A percentile compares a stretch with the other conserved stretches of the same genome.
These are phyloP conservation scores for Dryadula phaetusa DNA, from an alignment of 2,888 invertebrate genomes.

Conservation along the genomic window DNA sequence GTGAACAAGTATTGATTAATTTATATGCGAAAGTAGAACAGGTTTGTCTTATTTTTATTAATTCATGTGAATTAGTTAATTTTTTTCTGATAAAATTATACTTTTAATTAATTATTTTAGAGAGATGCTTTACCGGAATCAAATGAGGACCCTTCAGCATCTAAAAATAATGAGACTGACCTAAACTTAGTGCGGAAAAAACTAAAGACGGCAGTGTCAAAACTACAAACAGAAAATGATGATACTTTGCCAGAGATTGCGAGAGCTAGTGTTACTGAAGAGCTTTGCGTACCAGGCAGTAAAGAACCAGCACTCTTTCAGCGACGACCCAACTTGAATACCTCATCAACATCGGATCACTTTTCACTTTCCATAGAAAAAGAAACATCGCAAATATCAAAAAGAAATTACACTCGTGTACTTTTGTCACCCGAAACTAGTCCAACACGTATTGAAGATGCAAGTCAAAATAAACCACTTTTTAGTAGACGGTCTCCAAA, in stretches of 20 bases:
- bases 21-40: constrained; percentile 87
- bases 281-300: constrained; percentile 65
- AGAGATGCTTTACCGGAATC: constrained; percentile 57
- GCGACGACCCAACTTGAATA: constrained; percentile 64
- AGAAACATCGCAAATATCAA: constrained; percentile 49
- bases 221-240: constrained; percentile 52
- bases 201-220: constrained; percentile 60
- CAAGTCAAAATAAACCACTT: constrained; percentile 55
- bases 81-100: constrained; percentile 1
- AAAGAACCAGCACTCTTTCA: constrained; percentile 77
- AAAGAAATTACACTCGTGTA: constrained; percentile 70
- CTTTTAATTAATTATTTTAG: constrained; percentile 55
- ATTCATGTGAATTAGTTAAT: constrained; percentile 2
- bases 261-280: constrained; percentile 64
- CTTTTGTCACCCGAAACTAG: constrained; percentile 69
- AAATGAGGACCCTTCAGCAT: constrained; percentile 43
- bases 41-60: constrained; percentile 63
- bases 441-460: constrained; percentile 45
- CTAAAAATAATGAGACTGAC: constrained; percentile 51
- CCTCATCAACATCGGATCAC: constrained; percentile 49
- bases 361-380: constrained; percentile 35
- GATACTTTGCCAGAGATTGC: constrained; percentile 74
- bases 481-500: constrained; percentile 62
- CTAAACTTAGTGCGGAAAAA: constrained; percentile 67
- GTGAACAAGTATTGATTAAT: constrained; percentile 88